Evolutionary conservation across 2,888 invertebrate species (phyloP).

Genomic region (Cerceris rybyensis): DNA sequence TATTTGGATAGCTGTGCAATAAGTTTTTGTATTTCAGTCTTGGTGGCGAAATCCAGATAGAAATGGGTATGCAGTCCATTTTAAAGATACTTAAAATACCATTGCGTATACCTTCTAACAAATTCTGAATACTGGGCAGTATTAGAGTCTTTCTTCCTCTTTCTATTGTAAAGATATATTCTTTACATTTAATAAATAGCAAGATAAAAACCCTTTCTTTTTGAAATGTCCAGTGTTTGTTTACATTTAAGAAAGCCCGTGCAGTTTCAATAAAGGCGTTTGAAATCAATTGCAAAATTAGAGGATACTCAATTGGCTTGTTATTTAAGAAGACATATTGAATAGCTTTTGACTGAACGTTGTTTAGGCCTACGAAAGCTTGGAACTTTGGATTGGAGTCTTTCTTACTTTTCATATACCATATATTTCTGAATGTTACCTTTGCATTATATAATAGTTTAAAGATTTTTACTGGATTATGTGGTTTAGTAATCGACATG

Average conservation of each 20-base stretch:
- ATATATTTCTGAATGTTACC: constrained; percentile 35
- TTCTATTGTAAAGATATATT: constrained; percentile 27
- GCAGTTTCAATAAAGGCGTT: constrained; percentile 11
- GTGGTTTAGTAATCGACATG: constrained; percentile 71
- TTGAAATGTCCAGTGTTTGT: background rate
- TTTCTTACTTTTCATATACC: constrained; percentile 47
- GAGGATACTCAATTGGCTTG: constrained; percentile 56
- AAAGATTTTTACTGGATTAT: constrained; percentile 63
- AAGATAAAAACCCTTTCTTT: constrained; percentile 40
- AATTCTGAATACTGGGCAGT: constrained; percentile 29
- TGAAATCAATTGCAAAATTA: constrained; percentile 41
- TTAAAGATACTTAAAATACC: constrained; percentile 16
- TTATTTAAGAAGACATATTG: constrained; percentile 67
- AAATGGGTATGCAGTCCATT: constrained; percentile 3
- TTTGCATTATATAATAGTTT: constrained; percentile 55
- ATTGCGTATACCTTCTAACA: constrained; percentile 32
- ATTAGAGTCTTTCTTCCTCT: constrained; percentile 33
- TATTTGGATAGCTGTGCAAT: background rate
- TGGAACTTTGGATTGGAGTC: constrained; percentile 36
- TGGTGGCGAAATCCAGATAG: background rate
- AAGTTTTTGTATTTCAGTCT: background rate
- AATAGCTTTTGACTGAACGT: constrained; percentile 27
- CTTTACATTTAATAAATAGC: constrained; percentile 38
- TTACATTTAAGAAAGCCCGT: background rate
- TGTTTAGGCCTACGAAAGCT: constrained; percentile 65